Conservation (phyloP, 2,113 vertebrate genomes). For the Charadrius vociferus region DNA sequence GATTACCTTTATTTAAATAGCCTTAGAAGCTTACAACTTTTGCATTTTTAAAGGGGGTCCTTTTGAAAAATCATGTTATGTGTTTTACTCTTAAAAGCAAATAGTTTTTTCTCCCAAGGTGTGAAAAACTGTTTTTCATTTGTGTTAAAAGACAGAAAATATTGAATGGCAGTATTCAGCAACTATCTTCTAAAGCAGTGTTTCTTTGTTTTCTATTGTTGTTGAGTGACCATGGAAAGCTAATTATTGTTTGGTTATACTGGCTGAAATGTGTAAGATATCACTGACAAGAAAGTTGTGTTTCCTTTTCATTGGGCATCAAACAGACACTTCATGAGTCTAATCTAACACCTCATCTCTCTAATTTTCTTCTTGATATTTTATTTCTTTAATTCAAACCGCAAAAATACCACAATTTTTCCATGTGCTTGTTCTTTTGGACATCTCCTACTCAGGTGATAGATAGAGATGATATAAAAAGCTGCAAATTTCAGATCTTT, state of each 20-base stretch:
- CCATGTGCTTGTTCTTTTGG: neutral
- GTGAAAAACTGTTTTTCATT: neutral
- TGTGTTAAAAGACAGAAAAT: neutral
- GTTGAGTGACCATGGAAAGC: neutral
- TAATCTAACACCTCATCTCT: neutral
- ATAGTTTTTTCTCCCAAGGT: rapidly evolving
- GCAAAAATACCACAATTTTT: neutral
- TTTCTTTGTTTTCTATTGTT: neutral
- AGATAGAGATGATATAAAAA: neutral
- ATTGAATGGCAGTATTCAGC: neutral
- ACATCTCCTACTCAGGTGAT: neutral
- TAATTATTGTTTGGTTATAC: neutral
- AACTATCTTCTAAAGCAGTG: neutral
- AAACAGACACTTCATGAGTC: neutral
- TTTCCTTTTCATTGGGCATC: neutral
- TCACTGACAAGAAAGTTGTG: neutral
- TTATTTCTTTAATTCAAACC: neutral
- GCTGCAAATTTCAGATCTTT: neutral
- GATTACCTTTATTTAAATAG: neutral
- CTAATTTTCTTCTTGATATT: neutral
- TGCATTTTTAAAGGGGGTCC: neutral
- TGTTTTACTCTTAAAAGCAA: neutral
- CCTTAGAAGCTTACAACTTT: neutral
- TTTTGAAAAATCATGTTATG: neutral
- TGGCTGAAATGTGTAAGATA: neutral